Percentiles rank a stretch among this genome's conserved stretches.
Evolutionary conservation across 2,113 vertebrate species (phyloP).

Genomic region (Jacana jacana): DNA sequence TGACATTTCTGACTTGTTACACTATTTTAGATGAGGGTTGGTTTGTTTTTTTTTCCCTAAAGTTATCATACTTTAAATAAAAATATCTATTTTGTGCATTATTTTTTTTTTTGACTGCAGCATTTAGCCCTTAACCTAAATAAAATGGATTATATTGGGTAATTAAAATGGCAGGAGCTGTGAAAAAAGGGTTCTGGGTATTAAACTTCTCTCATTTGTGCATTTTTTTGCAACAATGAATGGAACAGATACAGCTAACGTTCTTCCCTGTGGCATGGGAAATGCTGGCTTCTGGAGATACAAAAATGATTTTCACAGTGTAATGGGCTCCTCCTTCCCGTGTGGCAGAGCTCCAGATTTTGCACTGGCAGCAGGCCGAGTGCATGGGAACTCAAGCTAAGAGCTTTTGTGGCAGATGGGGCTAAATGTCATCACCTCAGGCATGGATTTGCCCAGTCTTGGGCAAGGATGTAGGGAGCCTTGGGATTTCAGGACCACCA

Average conservation of each 20-base stretch:
- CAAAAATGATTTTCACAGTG: background rate
- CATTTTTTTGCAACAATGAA: background rate
- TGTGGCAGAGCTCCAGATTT: background rate
- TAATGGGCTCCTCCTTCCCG: background rate
- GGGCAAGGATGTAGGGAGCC: background rate
- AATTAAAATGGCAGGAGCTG: background rate
- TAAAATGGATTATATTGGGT: background rate
- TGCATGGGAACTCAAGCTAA: background rate
- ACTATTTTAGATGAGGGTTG: background rate
- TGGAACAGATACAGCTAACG: background rate
- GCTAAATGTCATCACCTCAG: background rate
- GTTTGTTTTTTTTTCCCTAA: background rate
- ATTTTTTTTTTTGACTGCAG: background rate
- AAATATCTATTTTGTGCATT: background rate
- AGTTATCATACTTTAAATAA: background rate
- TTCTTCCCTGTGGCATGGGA: background rate
- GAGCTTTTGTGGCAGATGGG: background rate
- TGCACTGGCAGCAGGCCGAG: background rate
- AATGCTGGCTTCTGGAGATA: constrained; percentile 27
- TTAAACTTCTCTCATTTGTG: background rate
- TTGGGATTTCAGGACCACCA: background rate
- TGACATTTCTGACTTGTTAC: background rate
- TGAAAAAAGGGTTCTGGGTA: background rate
- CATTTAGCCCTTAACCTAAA: background rate
- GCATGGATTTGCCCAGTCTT: background rate